Conservation (phyloP, 2,888 invertebrate genomes). For the Dicranocentrus wangi region DNA sequence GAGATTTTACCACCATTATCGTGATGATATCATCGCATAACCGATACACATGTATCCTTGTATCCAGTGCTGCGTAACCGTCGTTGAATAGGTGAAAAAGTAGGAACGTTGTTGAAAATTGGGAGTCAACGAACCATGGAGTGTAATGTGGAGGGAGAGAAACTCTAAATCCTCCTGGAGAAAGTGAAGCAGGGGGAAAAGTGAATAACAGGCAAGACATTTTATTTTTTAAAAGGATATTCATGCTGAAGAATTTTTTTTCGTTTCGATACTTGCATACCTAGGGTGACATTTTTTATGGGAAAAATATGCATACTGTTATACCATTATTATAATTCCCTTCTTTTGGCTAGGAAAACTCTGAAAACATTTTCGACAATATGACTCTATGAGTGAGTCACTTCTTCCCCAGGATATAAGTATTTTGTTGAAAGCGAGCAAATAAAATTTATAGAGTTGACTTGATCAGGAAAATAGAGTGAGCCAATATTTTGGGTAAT, state of each 20-base stretch:
- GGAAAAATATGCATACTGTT: slow-evolving; percentile 46
- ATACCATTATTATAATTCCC: slow-evolving; percentile 52
- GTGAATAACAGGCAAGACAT: slow-evolving; percentile 4
- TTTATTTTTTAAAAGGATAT: too few species aligned
- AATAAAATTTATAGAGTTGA: slow-evolving; percentile 43
- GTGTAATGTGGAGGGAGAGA: background rate
- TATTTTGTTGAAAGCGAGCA: slow-evolving; percentile 19
- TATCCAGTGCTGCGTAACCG: too few species aligned
- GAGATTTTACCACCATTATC: slow-evolving; percentile 9
- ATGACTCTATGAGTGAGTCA: background rate
- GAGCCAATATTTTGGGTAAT: background rate
- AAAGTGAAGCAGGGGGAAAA: slow-evolving; percentile 20
- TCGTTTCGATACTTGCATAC: background rate
- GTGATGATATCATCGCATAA: background rate
- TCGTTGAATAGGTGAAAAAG: too few species aligned
- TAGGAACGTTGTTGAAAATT: background rate
- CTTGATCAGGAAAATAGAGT: slow-evolving; percentile 8
- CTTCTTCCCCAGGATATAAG: background rate
- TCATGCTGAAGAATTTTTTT: too few species aligned
- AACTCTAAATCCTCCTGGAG: slow-evolving; percentile 36
- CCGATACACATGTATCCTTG: background rate
- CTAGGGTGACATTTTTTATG: slow-evolving; percentile 33
- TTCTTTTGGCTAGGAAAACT: slow-evolving; percentile 11
- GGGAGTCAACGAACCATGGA: slow-evolving; percentile 42
- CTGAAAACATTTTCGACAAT: background rate